These are phyloP conservation scores for Ditula angustiorana DNA, from an alignment of 2,888 invertebrate species.

Conservation along the genomic window DNA sequence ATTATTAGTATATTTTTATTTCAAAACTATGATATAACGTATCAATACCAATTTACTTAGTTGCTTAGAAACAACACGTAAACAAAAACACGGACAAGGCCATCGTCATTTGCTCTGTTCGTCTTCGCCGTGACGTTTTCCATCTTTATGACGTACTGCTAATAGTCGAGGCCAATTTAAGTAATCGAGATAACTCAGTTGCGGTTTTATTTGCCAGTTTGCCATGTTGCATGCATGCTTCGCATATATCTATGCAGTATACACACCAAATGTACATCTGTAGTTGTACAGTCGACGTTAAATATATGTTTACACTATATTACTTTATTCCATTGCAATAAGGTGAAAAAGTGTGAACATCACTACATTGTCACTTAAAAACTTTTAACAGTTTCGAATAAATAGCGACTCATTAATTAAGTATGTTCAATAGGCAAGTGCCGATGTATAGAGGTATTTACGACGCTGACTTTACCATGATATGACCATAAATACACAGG, in stretches of 20 bases:
- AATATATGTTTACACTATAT: no score
- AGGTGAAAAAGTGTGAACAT: no score
- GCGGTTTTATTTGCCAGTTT: neutral
- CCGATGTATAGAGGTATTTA: no score
- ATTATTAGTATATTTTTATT: neutral
- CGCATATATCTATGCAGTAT: neutral
- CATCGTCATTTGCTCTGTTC: neutral
- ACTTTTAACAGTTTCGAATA: neutral
- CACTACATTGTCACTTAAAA: no score
- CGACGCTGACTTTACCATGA: no score
- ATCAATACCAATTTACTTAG: constrained; percentile 17
- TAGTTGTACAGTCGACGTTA: no score
- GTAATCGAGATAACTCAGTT: neutral
- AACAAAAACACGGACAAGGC: constrained; percentile 26
- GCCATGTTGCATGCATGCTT: neutral
- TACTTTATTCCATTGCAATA: no score
- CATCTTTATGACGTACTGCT: neutral
- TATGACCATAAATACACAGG: neutral
- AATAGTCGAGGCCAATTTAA: neutral
- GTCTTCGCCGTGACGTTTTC: neutral
- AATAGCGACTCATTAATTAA: no score
- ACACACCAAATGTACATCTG: no score
- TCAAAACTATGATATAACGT: neutral
- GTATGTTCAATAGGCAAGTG: no score
- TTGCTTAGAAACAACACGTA: constrained; percentile 24